Evolutionary conservation across 1,140 invertebrate genomes (phyloP).

Genomic region (Drosophila ercepeae): DNA sequence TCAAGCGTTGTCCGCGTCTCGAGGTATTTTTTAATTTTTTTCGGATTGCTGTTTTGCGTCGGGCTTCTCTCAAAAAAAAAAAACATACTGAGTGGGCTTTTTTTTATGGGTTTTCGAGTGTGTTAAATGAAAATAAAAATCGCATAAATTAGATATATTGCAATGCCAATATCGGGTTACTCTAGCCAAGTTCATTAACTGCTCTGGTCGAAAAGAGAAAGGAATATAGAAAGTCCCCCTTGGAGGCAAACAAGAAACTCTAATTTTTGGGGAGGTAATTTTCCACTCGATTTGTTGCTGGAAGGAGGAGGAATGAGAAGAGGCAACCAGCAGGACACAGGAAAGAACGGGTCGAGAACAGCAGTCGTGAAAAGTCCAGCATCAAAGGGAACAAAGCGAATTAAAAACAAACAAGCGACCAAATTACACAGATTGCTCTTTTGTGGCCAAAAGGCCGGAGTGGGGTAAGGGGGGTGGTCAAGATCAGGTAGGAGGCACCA

Average conservation of each 20-base stretch:
- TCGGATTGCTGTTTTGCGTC: slow-evolving; percentile 18
- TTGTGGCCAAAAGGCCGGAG: not conserved
- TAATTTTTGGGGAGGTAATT: slow-evolving; percentile 4
- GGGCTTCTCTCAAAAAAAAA: slow-evolving; percentile 38
- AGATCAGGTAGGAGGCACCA: slow-evolving; percentile 33
- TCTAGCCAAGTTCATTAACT: slow-evolving; percentile 75
- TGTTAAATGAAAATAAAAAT: slow-evolving; percentile 75
- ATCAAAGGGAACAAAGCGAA: slow-evolving; percentile 42
- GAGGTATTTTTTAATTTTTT: slow-evolving; percentile 19
- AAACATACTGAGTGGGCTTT: slow-evolving; percentile 68
- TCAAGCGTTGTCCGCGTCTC: slow-evolving; percentile 52
- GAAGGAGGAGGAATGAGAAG: slow-evolving; percentile 20
- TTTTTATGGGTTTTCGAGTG: slow-evolving; percentile 67
- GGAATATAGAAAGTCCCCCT: slow-evolving; percentile 39
- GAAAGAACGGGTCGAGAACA: slow-evolving; percentile 32
- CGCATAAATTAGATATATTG: slow-evolving; percentile 81
- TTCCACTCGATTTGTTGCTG: slow-evolving; percentile 65
- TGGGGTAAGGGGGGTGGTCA: not conserved
- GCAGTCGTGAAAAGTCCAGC: slow-evolving; percentile 29
- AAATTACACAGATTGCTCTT: slow-evolving; percentile 49
- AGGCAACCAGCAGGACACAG: slow-evolving; percentile 61
- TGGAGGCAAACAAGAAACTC: slow-evolving; percentile 8
- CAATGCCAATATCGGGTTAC: slow-evolving; percentile 76
- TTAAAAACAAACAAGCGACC: slow-evolving; percentile 51
- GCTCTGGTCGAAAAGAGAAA: slow-evolving; percentile 64